Evolutionary conservation across 2,888 invertebrate genomes (phyloP), one percentile per base, ranked within the genome.

Genomic region (Agrochola lychnidis): DNA sequence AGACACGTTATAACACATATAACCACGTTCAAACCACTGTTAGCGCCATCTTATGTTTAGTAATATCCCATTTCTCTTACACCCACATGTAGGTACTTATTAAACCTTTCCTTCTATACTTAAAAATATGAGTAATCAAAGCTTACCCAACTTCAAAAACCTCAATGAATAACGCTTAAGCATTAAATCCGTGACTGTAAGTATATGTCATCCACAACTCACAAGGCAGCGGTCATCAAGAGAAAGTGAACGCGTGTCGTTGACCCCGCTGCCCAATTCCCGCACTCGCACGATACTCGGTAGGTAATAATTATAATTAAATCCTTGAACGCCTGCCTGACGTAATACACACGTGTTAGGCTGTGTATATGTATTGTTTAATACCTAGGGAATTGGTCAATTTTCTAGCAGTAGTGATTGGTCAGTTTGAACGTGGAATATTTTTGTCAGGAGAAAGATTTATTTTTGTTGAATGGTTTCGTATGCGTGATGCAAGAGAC

Each of bases 171-270:
- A 82, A 76, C 76, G 19, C 85, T 70, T 76, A 80, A 83, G 79
- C 79, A 76, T 81, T 70, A 79, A 76, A 74, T 84, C 69, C 64
- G 67, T 73, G 71, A 62, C 63, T 83, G 77, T 74, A 78, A 75
- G 70, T 82, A 82, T 71, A 75, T 87, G 85, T 82, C 85, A 88
- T 80, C 79, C 67, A 79, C 77, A 56, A 36, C 45, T 77, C 77
- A 53, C 76, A 69, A 73, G 78, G 80, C 76, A 80, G 77, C 79
- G 84, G 82, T 83, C 88, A 90, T 69, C 62, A 76, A 83, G 91
- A 90, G 91, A 91, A 91, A 91, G 91, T 90, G 90, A 89, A 86
- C 78, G 83, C 78, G 64, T 85, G 89, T 84, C 84, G 67, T 79
- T 86, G 88, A 91, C 86, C 90, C 77, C 82, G 59, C 82, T 79